Evolutionary conservation across 2,888 invertebrate species (phyloP), one percentile per base, ranked within the genome.

Genomic region (Strigamia maritima): DNA sequence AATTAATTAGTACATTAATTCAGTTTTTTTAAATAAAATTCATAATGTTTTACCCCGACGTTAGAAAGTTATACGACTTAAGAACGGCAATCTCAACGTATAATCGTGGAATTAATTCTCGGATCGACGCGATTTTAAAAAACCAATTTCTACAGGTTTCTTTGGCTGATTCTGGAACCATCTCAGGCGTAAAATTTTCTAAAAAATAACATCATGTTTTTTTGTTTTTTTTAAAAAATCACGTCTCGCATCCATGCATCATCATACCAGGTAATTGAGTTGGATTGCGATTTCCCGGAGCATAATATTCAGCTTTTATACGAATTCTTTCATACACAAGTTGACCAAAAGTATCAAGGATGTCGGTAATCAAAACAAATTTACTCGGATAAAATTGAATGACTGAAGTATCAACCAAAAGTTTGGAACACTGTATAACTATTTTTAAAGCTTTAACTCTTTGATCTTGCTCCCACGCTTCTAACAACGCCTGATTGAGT

Each of bases 101-200:
- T 28, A 99, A 89, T 80, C 95, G 89, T 0, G 98, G 98, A 75
- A 99, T 90, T 8, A 99, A 87, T 87, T 99, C 98, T 82, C 97
- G 89, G 83, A 99, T 97, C 0, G 98, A 98, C 0, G 98, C 95
- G 85, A 98, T 95, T 89, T 99, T 99, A 87, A 94, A 97, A 88
- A 99, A 95, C 99, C 99, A 99, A 88, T 99, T 99, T 82, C 94
- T 91, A 85, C 97, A 97, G 0, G 97, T 98, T 87, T 98, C 98
- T 86, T 94, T 95, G 0, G 97, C 96, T 77, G 91, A 89, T 85
- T 95, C 95, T n/a, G 81, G 90, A 6, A 96, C 92, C 87, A 92
- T 90, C 82, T 92, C 91, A 0, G 93, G 90, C 78, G 92, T 91
- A 84, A 95, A 94, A 84, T 91, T 89, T 82, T 90, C 91, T 79